Base-by-base conservation (phyloP, 2,888 invertebrate genomes). In the Ormia ochracea region DNA sequence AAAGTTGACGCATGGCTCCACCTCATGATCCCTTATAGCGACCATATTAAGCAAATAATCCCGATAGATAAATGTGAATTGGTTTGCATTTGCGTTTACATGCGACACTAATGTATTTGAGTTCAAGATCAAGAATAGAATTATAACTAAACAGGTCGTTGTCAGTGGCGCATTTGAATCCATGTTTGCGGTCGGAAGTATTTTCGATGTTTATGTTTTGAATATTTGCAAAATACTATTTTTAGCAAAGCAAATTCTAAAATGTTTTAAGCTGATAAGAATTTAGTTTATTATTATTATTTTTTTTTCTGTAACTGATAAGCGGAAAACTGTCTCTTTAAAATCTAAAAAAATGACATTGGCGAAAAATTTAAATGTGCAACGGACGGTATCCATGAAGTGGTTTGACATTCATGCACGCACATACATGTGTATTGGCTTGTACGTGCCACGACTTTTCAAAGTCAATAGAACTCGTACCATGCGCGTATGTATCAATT, bases 1-100 rank as follows among this genome's bases (percentile, higher is more conserved):
- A 72, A 87, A 88, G 76, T 88, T 84, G 3, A 82, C 84, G 38
- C 88, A 88, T 0, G 89, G 85, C 9, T 85, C 84, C 0, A 69
- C 72, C 7, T 83, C 84, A 2, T 63, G 82, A 65, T 88, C 86
- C 3, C 84, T 65, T 43, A 87, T 77, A 1, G 78, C 70, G 1
- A 84, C 65, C 84, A 88, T 79, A 56, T 84, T 83, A 21, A 78
- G 65, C 0, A 88, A 81, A 79, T 86, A 86, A 1, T 81, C 79
- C 9, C 84, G 85, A 78, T 88, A 88, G 7, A 87, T 78, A 2
- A 84, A 83, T 1, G 86, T 85, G 19, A 83, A 80, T 28, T 78
- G 74, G 1, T 58, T 59, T 36, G 59, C 6, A 14, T 43, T 59
- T n/a, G 56, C 70, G 12, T 69, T 50, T 10, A 17, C 41, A 10